Conservation (phyloP, 1,140 invertebrate genomes). For the Antheraea mylitta region DNA sequence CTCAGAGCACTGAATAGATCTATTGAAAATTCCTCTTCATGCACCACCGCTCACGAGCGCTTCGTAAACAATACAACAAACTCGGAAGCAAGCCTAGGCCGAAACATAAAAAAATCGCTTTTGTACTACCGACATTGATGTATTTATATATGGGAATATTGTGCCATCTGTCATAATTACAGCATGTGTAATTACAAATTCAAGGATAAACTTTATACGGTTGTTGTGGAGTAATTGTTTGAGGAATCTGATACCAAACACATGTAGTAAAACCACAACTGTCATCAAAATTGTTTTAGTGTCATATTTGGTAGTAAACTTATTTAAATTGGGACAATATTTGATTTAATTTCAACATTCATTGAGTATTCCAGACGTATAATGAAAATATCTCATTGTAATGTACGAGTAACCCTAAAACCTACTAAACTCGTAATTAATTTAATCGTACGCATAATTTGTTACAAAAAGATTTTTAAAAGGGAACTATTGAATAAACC, state of each 20-base stretch:
- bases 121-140: not conserved
- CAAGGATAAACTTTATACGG: not conserved
- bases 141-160: not conserved
- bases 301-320: not conserved
- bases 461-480: no score
- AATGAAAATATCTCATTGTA: no score
- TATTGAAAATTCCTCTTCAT: conserved; percentile 17
- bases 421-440: no score
- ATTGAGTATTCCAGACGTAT: not conserved
- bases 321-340: no score
- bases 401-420: no score
- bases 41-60: conserved; percentile 22
- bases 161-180: not conserved
- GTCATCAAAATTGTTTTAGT: not conserved
- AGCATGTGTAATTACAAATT: not conserved
- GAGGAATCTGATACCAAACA: not conserved
- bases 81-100: conserved; percentile 28
- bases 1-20: not conserved
- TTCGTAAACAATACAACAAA: conserved; percentile 25
- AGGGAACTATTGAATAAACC: no score
- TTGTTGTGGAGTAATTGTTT: not conserved
- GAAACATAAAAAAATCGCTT: conserved; percentile 10
- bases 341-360: not conserved
- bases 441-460: no score
- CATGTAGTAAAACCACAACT: not conserved